Base-by-base conservation (phyloP, 2,113 vertebrate species). In the Lathamus discolor region DNA sequence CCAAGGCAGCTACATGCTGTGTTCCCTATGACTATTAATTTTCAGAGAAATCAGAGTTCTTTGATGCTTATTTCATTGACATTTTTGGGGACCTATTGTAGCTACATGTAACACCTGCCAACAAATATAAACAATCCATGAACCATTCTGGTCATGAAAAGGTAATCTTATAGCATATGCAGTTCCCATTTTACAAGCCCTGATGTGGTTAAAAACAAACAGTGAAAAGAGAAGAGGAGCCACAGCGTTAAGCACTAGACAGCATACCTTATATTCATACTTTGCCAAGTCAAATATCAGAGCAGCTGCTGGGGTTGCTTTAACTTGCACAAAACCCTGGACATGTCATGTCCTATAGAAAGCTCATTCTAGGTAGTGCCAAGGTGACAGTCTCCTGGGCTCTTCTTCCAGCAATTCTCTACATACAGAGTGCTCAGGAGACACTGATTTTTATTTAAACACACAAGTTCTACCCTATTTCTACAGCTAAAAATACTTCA, bases 271-370 rank as follows among this genome's bases (percentile, higher is more conserved):
- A 29, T 5, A 31, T 5, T 48, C 17, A 82, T 17, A 13, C 10
- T 59, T 23, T 27, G 6, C 4, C 5, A 77, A 59, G 6, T 13
- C 48, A 79, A 35, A 8, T 48, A 16, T 13, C 22, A 79, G 43
- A 83, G 33, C 35, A 93, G 52, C 33, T 85, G 12, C 76, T 54
- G 2, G 0, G n/a, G 28, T n/a, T 88, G 33, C 54, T 92, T 44
- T 43, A 59, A 67, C 17, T 83, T 39, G 41, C 20, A 66, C 23
- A 37, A 73, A 67, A 48, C 2, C 22, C n/a, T n/a, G n/a, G n/a
- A n/a, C 9, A 0, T 6, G 14, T 35, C 9, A 39, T 6, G 22
- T 48, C 27, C 35, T 51, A 13, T 3, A 1, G 62, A 64, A 54
- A 66, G 33, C 10, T 84, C 46, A 16, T n/a, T 48, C 15, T 43